A percentile compares a stretch with the other conserved stretches of the same genome.
Conservation (phyloP, 2,113 vertebrate species). For the Cyprinodon variegatus region DNA sequence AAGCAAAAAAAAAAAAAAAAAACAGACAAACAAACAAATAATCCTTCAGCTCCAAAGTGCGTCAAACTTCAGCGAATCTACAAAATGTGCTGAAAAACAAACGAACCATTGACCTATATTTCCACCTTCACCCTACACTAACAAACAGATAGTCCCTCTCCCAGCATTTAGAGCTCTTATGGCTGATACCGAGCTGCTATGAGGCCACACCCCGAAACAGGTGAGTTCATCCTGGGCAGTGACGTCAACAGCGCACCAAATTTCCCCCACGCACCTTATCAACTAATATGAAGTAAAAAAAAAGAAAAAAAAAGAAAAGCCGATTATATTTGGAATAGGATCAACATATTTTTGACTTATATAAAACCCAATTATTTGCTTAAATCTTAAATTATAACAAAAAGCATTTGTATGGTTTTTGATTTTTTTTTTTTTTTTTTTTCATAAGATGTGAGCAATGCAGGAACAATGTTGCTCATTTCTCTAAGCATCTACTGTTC, state of each 20-base stretch:
- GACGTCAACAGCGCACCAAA: conserved; percentile 32
- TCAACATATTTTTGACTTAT: background rate
- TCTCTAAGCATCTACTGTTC: too few species aligned
- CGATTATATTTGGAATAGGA: background rate
- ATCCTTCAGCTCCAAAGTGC: background rate
- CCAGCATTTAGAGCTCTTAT: background rate
- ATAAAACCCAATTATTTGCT: too few species aligned
- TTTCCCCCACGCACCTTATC: background rate
- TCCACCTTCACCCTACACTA: background rate
- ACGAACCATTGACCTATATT: rapidly evolving
- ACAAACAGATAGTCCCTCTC: background rate
- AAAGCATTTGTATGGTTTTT: too few species aligned
- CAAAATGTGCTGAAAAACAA: background rate
- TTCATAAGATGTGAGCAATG: too few species aligned
- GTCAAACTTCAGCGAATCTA: background rate
- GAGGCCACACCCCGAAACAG: conserved; percentile 75
- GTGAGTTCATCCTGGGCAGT: conserved; percentile 32
- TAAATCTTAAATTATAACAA: too few species aligned
- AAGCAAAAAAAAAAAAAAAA: background rate
- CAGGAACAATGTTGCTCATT: too few species aligned
- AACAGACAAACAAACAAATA: background rate
- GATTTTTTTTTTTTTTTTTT: too few species aligned
- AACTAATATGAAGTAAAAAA: background rate
- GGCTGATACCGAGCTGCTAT: background rate
- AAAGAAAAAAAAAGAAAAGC: too few species aligned